Percentiles rank a stretch among this genome's conserved stretches.
phyloP scores from a whole-genome alignment of 2,797 vertebrate genomes.

The Taeniopygia guttata region DNA sequence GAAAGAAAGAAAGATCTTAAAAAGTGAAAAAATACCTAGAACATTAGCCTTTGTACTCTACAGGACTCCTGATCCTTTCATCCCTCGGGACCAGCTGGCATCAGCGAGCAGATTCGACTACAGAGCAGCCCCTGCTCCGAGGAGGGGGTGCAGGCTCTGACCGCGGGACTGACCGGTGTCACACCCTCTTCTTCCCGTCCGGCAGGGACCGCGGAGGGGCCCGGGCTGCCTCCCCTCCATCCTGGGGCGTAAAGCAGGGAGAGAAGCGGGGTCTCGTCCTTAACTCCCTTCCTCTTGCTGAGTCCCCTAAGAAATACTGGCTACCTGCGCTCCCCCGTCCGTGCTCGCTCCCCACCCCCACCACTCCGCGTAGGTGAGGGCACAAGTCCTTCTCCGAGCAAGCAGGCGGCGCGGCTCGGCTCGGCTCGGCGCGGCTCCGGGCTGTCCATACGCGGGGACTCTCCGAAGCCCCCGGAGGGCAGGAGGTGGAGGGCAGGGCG shows the following conservation, averaged over 20 bases:
- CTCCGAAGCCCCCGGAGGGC: background rate
- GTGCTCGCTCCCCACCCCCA: background rate
- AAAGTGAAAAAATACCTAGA: background rate
- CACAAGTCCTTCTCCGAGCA: background rate
- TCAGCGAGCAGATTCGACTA: background rate
- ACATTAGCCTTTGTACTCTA: background rate
- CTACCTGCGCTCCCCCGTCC: background rate
- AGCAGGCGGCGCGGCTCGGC: background rate
- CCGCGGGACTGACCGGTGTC: background rate
- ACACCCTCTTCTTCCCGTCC: background rate
- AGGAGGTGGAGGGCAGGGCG: background rate
- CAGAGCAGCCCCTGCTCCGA: background rate
- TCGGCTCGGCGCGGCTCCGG: background rate
- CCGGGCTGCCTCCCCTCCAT: background rate
- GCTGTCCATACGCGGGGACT: fast-evolving
- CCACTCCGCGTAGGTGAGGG: background rate
- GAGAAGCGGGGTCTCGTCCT: background rate
- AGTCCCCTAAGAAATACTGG: background rate
- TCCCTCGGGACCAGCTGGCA: background rate
- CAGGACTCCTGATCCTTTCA: background rate
- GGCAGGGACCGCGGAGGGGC: background rate
- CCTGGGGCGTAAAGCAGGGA: background rate
- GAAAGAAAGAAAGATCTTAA: background rate
- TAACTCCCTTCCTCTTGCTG: background rate
- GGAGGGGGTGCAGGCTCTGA: background rate